Evolutionary conservation across 2,797 vertebrate species (phyloP), one percentile per base, ranked within the genome.

Genomic region (Acrocephalus scirpaceus): DNA sequence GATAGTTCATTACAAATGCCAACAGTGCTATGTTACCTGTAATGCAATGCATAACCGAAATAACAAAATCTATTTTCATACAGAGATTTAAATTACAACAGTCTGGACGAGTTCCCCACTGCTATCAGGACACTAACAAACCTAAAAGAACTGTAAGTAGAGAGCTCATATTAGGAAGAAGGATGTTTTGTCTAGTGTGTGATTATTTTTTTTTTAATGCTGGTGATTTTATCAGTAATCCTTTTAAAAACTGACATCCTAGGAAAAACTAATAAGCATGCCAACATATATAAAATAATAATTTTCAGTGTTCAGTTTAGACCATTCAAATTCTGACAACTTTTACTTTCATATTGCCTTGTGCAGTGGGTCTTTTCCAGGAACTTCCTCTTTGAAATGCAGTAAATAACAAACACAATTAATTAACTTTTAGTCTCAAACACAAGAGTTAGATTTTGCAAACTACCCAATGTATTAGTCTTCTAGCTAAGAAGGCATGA

Each of bases 1-100:
- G 88, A 25, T 60, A 62, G 45, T 86, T 90, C 32, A 34, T 87
- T 96, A 74, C 29, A 93, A 80, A 75, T 78, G 47, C 70, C 53
- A 86, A 29, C 53, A 77, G 17, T 82, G 61, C 53, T 81, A 7
- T 81, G 42, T 70, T 88, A 79, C 69, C 74, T 50, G 1, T 84
- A 83, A 79, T 25, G 30, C 42, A 70, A 48, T 72, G 38, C 50
- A 48, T 71, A 80, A 96, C 48, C 16, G 21, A 78, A 97, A 78
- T 92, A 96, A 93, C 90, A 82, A 47, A 81, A 34, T 93, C 75
- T 93, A 32, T 84, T 98, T 96, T 96, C 81, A 94, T 93, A 69
- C 96, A 99, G 99, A 96, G 99, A 99, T 97, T 97, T 99, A 97
- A 99, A 99, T 98, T 99, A 99, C 97, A 99, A 99, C 98, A 98